A percentile compares a stretch with the other conserved stretches of the same genome.
phyloP scores from a whole-genome alignment of 2,797 vertebrate genomes.

The Dryobates pubescens region DNA sequence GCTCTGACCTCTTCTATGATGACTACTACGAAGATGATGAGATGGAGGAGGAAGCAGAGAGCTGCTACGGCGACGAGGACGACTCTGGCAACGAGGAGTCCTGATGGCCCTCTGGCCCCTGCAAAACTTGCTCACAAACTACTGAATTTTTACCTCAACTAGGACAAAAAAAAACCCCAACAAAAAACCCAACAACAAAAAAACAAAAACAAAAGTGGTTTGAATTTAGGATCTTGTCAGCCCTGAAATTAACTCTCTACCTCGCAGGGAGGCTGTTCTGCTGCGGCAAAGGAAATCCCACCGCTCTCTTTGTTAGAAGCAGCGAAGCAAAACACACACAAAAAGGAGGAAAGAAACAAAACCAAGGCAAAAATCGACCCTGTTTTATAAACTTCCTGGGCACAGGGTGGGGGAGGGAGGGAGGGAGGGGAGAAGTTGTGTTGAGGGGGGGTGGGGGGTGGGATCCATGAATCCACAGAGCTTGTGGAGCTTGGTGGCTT shows the following conservation, averaged over 20 bases:
- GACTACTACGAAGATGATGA: constrained; percentile 94
- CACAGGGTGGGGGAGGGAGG: not conserved
- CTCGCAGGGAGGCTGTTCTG: constrained; percentile 60
- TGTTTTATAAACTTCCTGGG: constrained; percentile 1
- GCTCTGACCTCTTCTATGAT: constrained; percentile 93
- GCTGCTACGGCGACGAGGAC: constrained; percentile 91
- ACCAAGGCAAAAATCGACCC: not conserved
- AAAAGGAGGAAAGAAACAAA: not conserved
- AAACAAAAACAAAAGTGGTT: not conserved
- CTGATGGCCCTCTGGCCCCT: constrained; percentile 76
- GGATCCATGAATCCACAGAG: not conserved
- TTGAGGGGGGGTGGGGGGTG: not conserved
- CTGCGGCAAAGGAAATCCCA: constrained; percentile 37
- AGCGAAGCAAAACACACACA: not conserved
- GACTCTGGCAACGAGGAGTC: constrained; percentile 94
- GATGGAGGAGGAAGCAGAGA: constrained; percentile 86
- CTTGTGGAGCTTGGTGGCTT: not conserved
- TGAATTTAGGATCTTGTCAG: constrained; percentile 63
- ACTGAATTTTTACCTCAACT: constrained; percentile 76
- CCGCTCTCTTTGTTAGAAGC: constrained; percentile 26
- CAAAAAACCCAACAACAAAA: no score
- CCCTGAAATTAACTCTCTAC: constrained; percentile 65
- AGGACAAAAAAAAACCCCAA: not conserved
- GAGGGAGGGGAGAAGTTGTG: not conserved
- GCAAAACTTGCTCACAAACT: constrained; percentile 51